These are phyloP conservation scores for Hephaestus fuliginosus DNA, from an alignment of 2,797 vertebrate species.

Conservation along the genomic window DNA sequence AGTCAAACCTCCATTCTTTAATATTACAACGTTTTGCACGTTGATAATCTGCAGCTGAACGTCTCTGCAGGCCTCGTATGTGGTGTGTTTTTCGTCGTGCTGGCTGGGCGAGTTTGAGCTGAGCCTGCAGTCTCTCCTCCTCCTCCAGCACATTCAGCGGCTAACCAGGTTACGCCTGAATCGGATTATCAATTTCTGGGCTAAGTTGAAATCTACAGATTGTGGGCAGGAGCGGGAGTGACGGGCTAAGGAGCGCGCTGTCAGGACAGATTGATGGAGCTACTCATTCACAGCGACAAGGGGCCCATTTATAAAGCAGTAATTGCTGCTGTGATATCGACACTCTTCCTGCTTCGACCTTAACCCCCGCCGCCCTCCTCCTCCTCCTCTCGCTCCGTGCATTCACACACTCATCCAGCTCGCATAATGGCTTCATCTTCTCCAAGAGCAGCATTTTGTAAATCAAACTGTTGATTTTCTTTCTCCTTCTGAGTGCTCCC, in stretches of 20 bases:
- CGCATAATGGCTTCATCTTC: conserved; percentile 59
- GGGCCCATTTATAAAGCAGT: conserved; percentile 91
- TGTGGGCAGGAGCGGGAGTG: conserved; percentile 87
- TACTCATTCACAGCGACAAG: conserved; percentile 88
- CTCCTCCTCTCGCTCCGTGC: conserved; percentile 25
- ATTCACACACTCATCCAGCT: conserved; percentile 43
- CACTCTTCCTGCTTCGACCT: conserved; percentile 88
- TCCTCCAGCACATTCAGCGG: conserved; percentile 79
- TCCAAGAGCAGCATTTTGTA: conserved; percentile 46
- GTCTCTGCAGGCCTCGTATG: too few relatives aligned
- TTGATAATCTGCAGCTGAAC: not conserved
- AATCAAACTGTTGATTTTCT: conserved; percentile 67
- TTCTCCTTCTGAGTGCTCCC: conserved; percentile 35
- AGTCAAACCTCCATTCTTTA: not conserved
- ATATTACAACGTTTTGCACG: not conserved
- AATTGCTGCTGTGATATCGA: conserved; percentile 91
- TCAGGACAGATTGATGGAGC: conserved; percentile 90
- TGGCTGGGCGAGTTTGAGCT: conserved; percentile 40
- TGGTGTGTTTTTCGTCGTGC: not conserved
- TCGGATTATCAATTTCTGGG: conserved; percentile 92
- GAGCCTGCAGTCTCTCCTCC: conserved; percentile 59
- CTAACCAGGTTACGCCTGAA: conserved; percentile 90
- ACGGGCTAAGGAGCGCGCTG: conserved; percentile 88
- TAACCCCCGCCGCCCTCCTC: conserved; percentile 84
- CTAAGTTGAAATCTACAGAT: conserved; percentile 92